Evolutionary conservation across 2,797 vertebrate species (phyloP), one percentile per base, ranked within the genome.

Genomic region (Amblyopsis hoosieri): DNA sequence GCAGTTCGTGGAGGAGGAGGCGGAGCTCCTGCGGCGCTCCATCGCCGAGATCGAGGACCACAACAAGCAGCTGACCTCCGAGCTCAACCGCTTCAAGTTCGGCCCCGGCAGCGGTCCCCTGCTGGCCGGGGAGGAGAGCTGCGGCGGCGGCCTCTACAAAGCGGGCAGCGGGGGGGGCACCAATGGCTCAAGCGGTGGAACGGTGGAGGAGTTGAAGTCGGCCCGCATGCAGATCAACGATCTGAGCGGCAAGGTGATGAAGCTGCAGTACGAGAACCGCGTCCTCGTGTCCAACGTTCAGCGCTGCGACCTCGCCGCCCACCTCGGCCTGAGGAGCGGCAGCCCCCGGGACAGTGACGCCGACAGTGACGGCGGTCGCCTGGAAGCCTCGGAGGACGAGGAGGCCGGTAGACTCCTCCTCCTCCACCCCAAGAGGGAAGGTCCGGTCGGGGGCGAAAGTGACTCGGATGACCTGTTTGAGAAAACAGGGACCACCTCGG

Each of bases 1-100:
- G 60, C 97, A 99, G 72, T 99, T 99, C 4, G 97, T 99, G 62
- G 97, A 99, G 78, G 98, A 99, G 79, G 97, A 99, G 82, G 98
- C 98, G 0, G 97, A 98, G 83, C 88, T 99, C 19, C 84, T 99
- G 65, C 93, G 98, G 10, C 92, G 97, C 55, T 99, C 98, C 1
- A 96, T 99, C 72, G 94, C 96, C 0, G 98, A 99, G 90, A 96
- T 99, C 0, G 98, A 99, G 76, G 97, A 98, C 89, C 98, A 98
- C 89, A 99, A 99, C 87, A 93, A 95, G 72, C 94, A 98, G 87
- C 86, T 99, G 65, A 97, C 95, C 0, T 95, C 94, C 0, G 97
- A 99, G 77, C 93, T 99, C 58, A 98, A 95, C 82, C 95, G 94
- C 74, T 97, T 99, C 84, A 99, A 98, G 86, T 96, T 96, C 0